Base-by-base conservation (phyloP, 1,140 invertebrate species). In the Micrasema minimum region DNA sequence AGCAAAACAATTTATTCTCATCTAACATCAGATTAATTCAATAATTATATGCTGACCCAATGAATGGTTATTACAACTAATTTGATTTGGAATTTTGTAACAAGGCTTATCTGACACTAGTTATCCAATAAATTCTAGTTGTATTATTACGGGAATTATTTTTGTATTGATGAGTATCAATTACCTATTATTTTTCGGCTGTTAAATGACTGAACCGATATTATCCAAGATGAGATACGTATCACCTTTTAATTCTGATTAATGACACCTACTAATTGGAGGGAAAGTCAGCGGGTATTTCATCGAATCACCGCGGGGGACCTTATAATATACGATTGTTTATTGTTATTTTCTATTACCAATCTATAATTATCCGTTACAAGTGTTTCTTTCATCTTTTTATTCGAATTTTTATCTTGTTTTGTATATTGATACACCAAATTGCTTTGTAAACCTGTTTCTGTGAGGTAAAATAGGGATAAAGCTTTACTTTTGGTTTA, bases 91-190 rank as follows among this genome's bases (percentile, higher is more conserved):
- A 41, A 41, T 41, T 41, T 9, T 16, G 26, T 31, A 31, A 31
- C 26, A 16, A 26, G 50, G 7, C 50, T n/a, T 9, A 41, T 41
- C 55, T 35, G 16, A 38, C 53, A 20, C 9, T 16, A 14, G 53
- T 59, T 37, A 59, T 20, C 7, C 37, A 41, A 59, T 38, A 59
- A 31, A 31, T 55, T 55, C 6, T 12, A 2, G 0, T 26, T 14
- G 50, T 41, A 59, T 41, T 59, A 59, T 22, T 59, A 41, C 55
- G 16, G 37, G 12, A n/a, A 10, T 22, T 51, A 51, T 23, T 51
- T 55, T 59, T 59, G 35, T 38, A 59, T 59, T 59, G 31, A 57
- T 35, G 55, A 59, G 35, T 59, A 59, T 59, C 55, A 41, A 59
- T 59, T 59, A 59, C 55, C 14, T 22, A 38, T 59, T 38, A 31